Conservation (phyloP, 1,140 invertebrate genomes). For the Samia ricini region DNA sequence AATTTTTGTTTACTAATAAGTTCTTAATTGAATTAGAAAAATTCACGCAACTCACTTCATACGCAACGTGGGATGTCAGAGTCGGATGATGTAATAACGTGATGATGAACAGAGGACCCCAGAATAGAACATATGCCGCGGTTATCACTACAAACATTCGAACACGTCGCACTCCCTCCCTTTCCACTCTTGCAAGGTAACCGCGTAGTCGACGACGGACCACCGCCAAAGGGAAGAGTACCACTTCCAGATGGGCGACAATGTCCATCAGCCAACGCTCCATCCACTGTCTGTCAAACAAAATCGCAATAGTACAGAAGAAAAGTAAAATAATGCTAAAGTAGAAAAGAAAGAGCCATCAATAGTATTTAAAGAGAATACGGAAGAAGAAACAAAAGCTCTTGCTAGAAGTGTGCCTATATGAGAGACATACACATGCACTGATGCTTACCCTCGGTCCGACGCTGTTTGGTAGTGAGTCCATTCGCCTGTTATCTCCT, state of each 20-base stretch:
- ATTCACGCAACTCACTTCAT: constrained; percentile 83
- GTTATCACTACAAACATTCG: constrained; percentile 93
- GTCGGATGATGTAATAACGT: constrained; percentile 86
- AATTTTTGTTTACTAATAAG: no score
- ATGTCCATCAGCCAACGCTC: constrained; percentile 54
- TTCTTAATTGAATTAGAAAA: no score
- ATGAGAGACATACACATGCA: constrained; percentile 39
- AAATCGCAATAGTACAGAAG: constrained; percentile 18
- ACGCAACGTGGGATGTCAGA: constrained; percentile 83
- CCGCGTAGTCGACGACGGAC: constrained; percentile 87
- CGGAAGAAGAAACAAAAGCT: neutral
- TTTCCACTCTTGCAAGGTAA: constrained; percentile 87
- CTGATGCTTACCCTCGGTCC: constrained; percentile 68
- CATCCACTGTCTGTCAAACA: constrained; percentile 60
- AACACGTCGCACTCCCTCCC: constrained; percentile 86
- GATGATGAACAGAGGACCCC: constrained; percentile 92
- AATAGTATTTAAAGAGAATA: neutral
- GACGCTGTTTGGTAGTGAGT: constrained; percentile 69
- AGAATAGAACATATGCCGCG: constrained; percentile 90
- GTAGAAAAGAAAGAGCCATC: constrained; percentile 10
- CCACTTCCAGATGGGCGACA: constrained; percentile 48
- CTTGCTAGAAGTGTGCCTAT: constrained; percentile 10
- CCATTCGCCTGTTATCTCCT: constrained; percentile 75
- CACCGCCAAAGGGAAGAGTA: constrained; percentile 81
- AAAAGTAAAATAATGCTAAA: constrained; percentile 20